Percentiles rank a stretch among this genome's conserved stretches.
Evolutionary conservation across 1,140 invertebrate species (phyloP).

Genomic region (Zeugodacus cucurbitae): DNA sequence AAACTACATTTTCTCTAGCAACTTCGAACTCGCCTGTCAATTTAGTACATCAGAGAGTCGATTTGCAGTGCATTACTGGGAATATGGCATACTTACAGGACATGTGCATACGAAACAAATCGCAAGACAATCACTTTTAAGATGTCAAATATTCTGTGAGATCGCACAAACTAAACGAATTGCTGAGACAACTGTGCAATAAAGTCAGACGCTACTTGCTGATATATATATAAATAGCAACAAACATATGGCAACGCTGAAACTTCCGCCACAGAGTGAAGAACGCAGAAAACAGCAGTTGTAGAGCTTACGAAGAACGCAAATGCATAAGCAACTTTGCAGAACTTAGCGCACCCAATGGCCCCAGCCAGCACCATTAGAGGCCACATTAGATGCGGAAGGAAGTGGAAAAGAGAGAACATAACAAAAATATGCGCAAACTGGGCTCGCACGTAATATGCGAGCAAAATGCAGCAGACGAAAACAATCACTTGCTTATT

Average conservation of each 20-base stretch:
- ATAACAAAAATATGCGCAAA: background rate
- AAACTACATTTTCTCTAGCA: background rate
- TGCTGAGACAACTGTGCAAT: background rate
- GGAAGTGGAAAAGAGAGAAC: background rate
- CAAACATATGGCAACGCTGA: background rate
- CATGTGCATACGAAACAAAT: conserved; percentile 7
- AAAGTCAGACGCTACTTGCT: background rate
- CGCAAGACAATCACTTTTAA: background rate
- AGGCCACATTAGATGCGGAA: background rate
- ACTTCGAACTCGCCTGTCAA: background rate
- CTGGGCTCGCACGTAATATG: background rate
- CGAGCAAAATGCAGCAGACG: background rate
- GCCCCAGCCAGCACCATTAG: background rate
- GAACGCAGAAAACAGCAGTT: background rate
- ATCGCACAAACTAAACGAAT: background rate
- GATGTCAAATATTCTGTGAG: background rate
- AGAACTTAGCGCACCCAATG: background rate
- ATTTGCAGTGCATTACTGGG: background rate
- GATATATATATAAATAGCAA: background rate
- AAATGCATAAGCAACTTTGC: background rate
- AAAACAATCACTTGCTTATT: conserved; percentile 17
- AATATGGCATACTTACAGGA: background rate
- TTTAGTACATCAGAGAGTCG: background rate
- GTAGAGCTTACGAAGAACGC: background rate
- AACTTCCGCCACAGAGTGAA: background rate